These are phyloP conservation scores for Psittacula cyanocephala DNA, from an alignment of 2,113 vertebrate species.

Conservation along the genomic window DNA sequence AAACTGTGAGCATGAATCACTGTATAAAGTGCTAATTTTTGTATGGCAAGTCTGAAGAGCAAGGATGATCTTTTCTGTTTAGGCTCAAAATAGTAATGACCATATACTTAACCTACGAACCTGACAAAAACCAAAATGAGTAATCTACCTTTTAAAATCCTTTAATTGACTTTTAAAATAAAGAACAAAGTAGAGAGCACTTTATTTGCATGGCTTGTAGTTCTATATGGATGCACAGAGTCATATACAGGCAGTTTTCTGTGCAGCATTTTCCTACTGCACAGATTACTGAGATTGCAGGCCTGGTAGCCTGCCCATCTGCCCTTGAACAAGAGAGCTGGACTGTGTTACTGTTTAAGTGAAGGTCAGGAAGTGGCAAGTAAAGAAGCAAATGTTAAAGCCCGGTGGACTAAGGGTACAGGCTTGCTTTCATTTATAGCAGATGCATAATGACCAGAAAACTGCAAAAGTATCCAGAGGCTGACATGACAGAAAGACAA, in stretches of 20 bases:
- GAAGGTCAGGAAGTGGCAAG: background rate
- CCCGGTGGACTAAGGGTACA: background rate
- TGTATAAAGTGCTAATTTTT: background rate
- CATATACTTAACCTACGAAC: background rate
- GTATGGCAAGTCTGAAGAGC: background rate
- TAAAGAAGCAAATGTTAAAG: background rate
- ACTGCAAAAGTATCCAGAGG: background rate
- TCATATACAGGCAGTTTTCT: background rate
- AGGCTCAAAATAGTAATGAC: background rate
- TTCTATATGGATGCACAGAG: accelerated
- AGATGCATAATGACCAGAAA: background rate
- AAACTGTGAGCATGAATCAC: background rate
- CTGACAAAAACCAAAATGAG: accelerated
- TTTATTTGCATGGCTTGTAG: background rate
- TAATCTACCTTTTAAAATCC: background rate
- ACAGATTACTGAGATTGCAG: background rate
- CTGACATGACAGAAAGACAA: background rate
- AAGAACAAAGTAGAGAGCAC: background rate
- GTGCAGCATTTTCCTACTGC: background rate
- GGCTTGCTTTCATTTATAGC: background rate
- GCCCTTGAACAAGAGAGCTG: background rate
- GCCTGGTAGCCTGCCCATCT: background rate
- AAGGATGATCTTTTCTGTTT: background rate
- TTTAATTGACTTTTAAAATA: background rate
- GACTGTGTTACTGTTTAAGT: background rate